A percentile compares a stretch with the other conserved stretches of the same genome.
These are phyloP conservation scores for Anoncus sp. DNA, from an alignment of 2,888 invertebrate genomes.

Conservation along the genomic window DNA sequence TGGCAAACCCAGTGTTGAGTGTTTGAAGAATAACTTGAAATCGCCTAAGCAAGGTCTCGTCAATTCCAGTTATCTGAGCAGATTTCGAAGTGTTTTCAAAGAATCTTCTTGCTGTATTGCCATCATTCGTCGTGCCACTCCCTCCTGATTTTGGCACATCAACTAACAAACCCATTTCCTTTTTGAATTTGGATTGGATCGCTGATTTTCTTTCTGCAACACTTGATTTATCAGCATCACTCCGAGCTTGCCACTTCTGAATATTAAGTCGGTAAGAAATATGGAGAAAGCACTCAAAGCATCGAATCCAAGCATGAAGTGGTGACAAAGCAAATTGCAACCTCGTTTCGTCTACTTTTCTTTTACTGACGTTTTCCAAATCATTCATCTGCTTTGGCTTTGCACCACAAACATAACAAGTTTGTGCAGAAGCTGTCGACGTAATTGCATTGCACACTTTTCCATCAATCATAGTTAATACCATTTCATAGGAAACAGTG, in stretches of 20 bases:
- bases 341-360: conserved; percentile 25
- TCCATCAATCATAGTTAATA: conserved; percentile 60
- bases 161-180: conserved; percentile 55
- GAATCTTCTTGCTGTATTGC: conserved; percentile 64
- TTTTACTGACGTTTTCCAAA: conserved; percentile 40
- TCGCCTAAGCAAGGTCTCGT: conserved; percentile 44
- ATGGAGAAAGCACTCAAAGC: conserved; percentile 56
- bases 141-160: conserved; percentile 62
- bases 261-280: no score
- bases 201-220: conserved; percentile 21
- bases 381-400: conserved; percentile 42
- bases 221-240: conserved; percentile 21
- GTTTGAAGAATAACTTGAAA: conserved; percentile 59
- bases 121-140: conserved; percentile 61
- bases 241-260: conserved; percentile 60
- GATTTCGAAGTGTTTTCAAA: conserved; percentile 53
- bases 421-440: conserved; percentile 43
- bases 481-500: conserved; percentile 50
- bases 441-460: conserved; percentile 59
- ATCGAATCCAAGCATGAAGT: conserved; percentile 62
- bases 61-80: conserved; percentile 43
- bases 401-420: conserved; percentile 58
- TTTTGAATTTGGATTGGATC: conserved; percentile 50
- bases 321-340: conserved; percentile 56
- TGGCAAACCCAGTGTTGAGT: conserved; percentile 51